Evolutionary conservation across 1,140 invertebrate species (phyloP), one percentile per base, ranked within the genome.

Genomic region (Helicoverpa zea): DNA sequence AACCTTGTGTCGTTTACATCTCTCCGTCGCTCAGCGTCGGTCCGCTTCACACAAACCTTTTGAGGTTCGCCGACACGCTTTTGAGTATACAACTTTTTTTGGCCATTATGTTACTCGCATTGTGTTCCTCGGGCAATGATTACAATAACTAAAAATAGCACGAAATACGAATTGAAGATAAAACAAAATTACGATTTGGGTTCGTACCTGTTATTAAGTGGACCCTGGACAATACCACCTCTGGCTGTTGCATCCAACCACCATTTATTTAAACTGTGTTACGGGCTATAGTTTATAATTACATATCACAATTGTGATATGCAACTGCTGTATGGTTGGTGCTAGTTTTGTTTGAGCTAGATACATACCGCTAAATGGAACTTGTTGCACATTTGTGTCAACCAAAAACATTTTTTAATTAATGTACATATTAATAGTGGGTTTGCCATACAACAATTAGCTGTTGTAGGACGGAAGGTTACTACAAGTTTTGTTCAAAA

Each of bases 11-110:
- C 83, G 87, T 84, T 84, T 80, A 79, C 83, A 82, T 82, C 84
- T 80, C 76, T 75, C 79, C 76, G 77, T 72, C 74, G 80, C 84
- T 80, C 82, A 76, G 74, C 76, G 63, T 7, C 63, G 66, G 86
- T 80, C 82, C 80, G 78, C 79, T 29, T 89, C 87, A 88, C 83
- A 89, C 86, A 88, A 85, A 86, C 83, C 87, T 90, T 77, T 94
- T 94, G 87, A 90, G 84, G 84, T 89, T 90, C 70, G 89, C 91
- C 91, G 92, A 87, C 89, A 85, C 83, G 82, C 82, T 84, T 75
- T 88, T 84, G 80, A 70, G 70, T 84, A 83, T 86, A 83, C 83
- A 76, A 29, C 59, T 77, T 75, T 81, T 86, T 87, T 88, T 87
- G 84, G 78, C 81, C 83, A 88, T 88, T 90, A 79, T 86, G 78